Base-by-base conservation (phyloP, 2,113 vertebrate genomes). In the Hyaena hyaena region DNA sequence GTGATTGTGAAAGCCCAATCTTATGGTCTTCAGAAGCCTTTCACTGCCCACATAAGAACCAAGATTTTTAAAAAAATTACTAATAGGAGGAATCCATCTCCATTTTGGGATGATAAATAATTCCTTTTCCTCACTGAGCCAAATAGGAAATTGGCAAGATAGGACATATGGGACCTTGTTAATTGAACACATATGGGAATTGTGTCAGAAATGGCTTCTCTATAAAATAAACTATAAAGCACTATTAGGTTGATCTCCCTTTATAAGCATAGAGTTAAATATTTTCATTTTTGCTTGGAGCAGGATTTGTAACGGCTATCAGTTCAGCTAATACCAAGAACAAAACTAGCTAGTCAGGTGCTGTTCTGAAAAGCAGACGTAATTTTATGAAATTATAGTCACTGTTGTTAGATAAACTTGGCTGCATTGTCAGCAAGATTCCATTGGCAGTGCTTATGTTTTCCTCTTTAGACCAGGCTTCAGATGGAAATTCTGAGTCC, bases 71-170 rank as follows among this genome's bases (percentile, higher is more conserved):
- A 87, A 77, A 92, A 55, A 79, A 85, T 91, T 87, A 61, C 63
- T 87, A 81, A 71, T 80, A 80, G 79, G 55, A 96, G 33, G 55
- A 93, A 16, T 82, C n/a, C 10, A 43, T 77, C n/a, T 89, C 43
- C 16, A 33, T 77, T 97, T 83, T 11, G 35, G 73, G 35, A 92
- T 93, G 28, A 65, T 50, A 63, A 91, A 89, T 95, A 19, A 19
- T 87, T 95, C 24, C 48, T 96, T 97, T 97, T 96, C 69, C 43
- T 96, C 28, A 84, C 21, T 96, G 35, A 97, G 84, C 69, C 90
- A 88, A 82, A 90, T 90, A 93, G 87, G 71, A 95, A 92, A n/a
- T 77, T 96, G 87, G 28, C 83, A 96, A 88, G 53, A 87, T 76
- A 96, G 80, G 48, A 76, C 28, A 88, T 81, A 12, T 73, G 53